Evolutionary conservation across 2,113 vertebrate species (phyloP), one percentile per base, ranked within the genome.

Genomic region (Entomyzon cyanotis): DNA sequence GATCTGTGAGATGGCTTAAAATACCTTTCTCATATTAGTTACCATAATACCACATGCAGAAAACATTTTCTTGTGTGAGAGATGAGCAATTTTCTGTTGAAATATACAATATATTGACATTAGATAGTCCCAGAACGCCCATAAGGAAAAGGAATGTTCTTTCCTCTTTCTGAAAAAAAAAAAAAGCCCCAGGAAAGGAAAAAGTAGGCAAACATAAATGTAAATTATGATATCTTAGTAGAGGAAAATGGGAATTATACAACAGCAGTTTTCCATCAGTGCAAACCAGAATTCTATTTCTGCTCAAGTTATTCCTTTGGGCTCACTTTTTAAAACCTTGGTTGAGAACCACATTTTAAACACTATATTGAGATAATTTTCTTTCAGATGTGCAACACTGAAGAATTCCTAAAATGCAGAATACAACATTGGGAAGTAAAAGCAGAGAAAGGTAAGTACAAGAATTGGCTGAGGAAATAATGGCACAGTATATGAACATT

Each of bases 291-390:
- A 52, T 80, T 92, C 27, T 89, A 3, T 59, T 85, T 91, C 39
- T 55, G 10, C 37, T 96, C 53, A 46, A 19, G 63, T 14, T 68
- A 12, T 83, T 77, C 87, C 74, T 95, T 89, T 86, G 91, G 25
- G 56, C 37, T 70, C 94, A 93, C 81, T 95, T 96, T 96, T 64
- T 50, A 87, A 96, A 89, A 81, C 77, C 79, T 39, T 94, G 2
- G 6, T 84, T 80, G 77, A 78, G 60, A 97, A 95, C 15, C n/a
- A 67, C 47, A 62, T 75, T 89, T 94, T 82, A 79, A 95, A 53
- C 14, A 41, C 20, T 79, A 10, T 37, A 73, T 58, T 42, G 44
- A 69, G 25, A 33, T 49, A 5, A 4, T 4, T 79, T 62, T 77
- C 89, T 84, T 78, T 80, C 73, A 73, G 15, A 65, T 46, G 53